These are phyloP conservation scores for Littorina saxatilis DNA, from an alignment of 1,140 invertebrate species.

Conservation along the genomic window DNA sequence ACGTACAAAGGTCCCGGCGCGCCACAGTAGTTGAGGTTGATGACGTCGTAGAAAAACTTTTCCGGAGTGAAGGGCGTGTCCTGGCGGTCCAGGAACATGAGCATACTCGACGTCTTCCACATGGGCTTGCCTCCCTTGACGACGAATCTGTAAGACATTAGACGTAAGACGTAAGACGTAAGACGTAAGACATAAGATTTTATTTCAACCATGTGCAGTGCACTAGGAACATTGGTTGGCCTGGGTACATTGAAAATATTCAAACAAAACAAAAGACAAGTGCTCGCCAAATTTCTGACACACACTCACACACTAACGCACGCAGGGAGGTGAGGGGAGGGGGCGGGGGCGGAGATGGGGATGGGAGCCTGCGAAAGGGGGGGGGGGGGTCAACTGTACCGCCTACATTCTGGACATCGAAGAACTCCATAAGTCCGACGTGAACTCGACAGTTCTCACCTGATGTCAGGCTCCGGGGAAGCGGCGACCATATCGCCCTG, in stretches of 20 bases:
- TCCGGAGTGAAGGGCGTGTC: conserved; percentile 59
- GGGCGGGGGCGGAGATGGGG: no score
- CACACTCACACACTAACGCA: background rate
- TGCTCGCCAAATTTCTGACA: no score
- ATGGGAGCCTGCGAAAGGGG: no score
- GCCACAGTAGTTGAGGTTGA: conserved; percentile 50
- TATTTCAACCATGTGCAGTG: no score
- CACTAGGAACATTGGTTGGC: background rate
- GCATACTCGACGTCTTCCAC: conserved; percentile 49
- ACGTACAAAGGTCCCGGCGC: conserved; percentile 55
- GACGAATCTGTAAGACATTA: conserved; percentile 9
- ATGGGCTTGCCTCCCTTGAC: conserved; percentile 40
- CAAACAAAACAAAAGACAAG: background rate
- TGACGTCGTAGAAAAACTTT: conserved; percentile 58
- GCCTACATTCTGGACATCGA: no score
- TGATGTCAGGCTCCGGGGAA: background rate
- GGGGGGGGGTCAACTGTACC: no score
- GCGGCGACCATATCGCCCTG: conserved; percentile 29
- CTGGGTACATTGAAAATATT: background rate
- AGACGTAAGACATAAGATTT: no score
- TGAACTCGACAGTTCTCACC: no score
- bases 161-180: no score
- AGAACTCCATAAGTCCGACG: no score
- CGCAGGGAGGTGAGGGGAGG: background rate
- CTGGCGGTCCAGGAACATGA: conserved; percentile 57